Base-by-base conservation (phyloP, 2,113 vertebrate species). In the Ciconia maguari region DNA sequence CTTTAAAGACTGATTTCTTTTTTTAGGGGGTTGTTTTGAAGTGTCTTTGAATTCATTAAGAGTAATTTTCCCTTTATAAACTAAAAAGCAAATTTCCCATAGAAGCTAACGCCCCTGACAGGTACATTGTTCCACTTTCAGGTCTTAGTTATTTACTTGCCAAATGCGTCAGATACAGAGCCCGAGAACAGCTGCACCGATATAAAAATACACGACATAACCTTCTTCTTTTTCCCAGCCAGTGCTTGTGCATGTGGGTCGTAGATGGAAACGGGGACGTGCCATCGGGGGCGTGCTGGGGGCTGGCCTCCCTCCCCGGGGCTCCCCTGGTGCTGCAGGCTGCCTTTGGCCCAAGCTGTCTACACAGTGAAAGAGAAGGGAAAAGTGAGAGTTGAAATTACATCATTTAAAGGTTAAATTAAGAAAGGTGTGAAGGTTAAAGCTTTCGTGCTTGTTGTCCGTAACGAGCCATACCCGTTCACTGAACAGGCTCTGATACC, bases 1-100 rank as follows among this genome's bases (percentile, higher is more conserved):
- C 92, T 94, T 96, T 94, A 85, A 93, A 94, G 78, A 58, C 74
- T 38, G 79, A 77, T 93, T 90, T 95, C 79, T 92, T 91, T 96
- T 96, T 93, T 84, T 65, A 96, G 87, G 62, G 29, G 17, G 41
- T 93, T 96, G 79, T 96, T 93, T 93, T 84, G 69, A 94, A 94
- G 85, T 34, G 10, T 75, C 88, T 96, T 92, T 65, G 92, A 95
- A 93, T 96, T 97, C 93, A 95, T 92, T 90, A 90, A 69, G 75
- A 76, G 75, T 64, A 18, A 84, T 97, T 94, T 97, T 96, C 92
- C 86, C 41, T 72, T 87, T 93, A 74, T 69, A 83, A 95, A 90
- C 84, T 62, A 57, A 75, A 96, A 76, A 68, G 36, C 77, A 71
- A 48, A 16, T 82, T 96, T 94, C 68, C 72, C 20, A 1, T 26